Conservation (phyloP, 2,797 vertebrate species). For the Cetoscarus ocellatus region DNA sequence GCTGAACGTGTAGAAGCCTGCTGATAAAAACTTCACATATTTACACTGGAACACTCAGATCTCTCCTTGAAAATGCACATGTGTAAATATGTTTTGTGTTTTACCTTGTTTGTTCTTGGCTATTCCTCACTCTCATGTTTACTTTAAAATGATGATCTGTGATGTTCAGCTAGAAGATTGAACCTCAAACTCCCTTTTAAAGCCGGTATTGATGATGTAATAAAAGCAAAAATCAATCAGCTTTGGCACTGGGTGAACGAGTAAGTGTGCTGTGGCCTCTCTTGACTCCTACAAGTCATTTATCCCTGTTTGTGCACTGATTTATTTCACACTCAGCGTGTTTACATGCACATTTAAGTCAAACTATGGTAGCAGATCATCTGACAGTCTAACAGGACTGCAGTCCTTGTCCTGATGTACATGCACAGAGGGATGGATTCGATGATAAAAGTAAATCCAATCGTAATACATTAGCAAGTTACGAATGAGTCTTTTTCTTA, state of each 20-base stretch:
- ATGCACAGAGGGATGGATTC: no score
- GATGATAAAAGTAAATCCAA: no score
- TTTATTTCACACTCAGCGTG: background rate
- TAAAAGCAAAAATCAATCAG: conserved; percentile 62
- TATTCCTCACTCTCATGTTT: conserved; percentile 1
- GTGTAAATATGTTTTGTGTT: conserved; percentile 21
- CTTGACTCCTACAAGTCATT: conserved; percentile 23
- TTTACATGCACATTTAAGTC: no score
- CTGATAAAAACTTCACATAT: conserved; percentile 67
- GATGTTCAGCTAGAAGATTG: conserved; percentile 17
- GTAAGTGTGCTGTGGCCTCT: conserved; percentile 66
- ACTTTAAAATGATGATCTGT: conserved; percentile 18
- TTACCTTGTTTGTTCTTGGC: background rate
- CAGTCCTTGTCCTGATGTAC: no score
- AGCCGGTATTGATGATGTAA: conserved; percentile 18
- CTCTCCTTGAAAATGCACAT: conserved; percentile 22
- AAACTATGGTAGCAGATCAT: no score
- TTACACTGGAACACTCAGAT: conserved; percentile 67
- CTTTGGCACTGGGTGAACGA: conserved; percentile 77
- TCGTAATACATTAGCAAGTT: no score
- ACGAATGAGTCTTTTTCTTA: no score
- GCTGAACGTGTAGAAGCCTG: conserved; percentile 60
- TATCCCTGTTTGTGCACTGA: conserved; percentile 29
- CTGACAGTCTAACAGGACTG: no score
- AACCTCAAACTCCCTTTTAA: background rate